These are phyloP conservation scores for Lates calcarifer DNA, from an alignment of 2,113 vertebrate genomes.

Conservation along the genomic window DNA sequence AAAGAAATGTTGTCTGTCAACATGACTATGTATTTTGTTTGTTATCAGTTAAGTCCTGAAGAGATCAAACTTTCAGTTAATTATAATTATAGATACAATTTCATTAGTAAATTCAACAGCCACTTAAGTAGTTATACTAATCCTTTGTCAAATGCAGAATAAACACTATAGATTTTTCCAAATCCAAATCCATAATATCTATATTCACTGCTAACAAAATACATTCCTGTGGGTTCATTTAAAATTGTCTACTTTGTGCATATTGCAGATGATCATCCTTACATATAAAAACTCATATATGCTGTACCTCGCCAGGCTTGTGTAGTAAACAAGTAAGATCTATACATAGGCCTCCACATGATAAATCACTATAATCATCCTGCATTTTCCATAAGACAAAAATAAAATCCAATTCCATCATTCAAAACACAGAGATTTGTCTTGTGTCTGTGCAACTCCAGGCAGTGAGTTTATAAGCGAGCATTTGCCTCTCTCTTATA, in stretches of 20 bases:
- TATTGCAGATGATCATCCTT: conserved; percentile 29
- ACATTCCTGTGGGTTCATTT: conserved; percentile 7
- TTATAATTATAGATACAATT: not conserved
- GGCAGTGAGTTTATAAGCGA: conserved; percentile 75
- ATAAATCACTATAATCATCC: conserved; percentile 68
- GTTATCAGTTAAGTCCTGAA: not conserved
- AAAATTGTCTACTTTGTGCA: conserved; percentile 1
- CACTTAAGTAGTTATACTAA: not conserved
- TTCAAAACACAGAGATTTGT: conserved; percentile 71
- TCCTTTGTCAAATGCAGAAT: not conserved
- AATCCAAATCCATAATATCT: not conserved
- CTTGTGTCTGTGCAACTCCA: conserved; percentile 66
- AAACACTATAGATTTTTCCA: not conserved
- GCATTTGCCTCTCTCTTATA: conserved; percentile 69
- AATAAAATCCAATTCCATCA: conserved; percentile 75
- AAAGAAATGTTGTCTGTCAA: not conserved
- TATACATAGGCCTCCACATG: conserved; percentile 63
- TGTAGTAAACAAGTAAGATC: conserved; percentile 39
- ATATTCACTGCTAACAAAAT: conserved; percentile 5
- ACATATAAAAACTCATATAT: conserved; percentile 32
- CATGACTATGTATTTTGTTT: not conserved
- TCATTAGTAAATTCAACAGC: not conserved
- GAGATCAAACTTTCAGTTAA: not conserved
- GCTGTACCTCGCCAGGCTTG: conserved; percentile 3
- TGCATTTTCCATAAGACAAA: conserved; percentile 65